These are phyloP conservation scores for Coelinius sp. DNA, from an alignment of 2,888 invertebrate genomes.

Conservation along the genomic window DNA sequence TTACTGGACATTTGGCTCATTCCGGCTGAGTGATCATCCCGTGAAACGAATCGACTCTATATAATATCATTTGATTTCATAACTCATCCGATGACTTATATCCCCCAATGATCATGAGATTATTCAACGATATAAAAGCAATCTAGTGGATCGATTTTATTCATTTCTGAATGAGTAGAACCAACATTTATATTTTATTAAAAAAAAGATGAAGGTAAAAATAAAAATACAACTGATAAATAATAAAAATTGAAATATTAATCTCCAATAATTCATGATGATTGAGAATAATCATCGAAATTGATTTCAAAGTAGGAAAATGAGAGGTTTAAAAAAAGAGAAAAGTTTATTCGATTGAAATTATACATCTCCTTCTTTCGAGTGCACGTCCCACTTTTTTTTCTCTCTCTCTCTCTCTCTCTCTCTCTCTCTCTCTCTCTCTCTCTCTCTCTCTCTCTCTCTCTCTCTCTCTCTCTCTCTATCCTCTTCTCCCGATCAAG, in stretches of 20 bases:
- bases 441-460: no score
- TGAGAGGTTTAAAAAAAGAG: not conserved
- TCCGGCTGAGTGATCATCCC: slow-evolving; percentile 40
- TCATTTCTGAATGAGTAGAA: not conserved
- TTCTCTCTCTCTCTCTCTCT: not conserved
- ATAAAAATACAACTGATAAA: not conserved
- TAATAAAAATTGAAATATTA: not conserved
- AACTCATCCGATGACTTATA: not conserved
- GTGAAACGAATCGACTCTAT: slow-evolving; percentile 36
- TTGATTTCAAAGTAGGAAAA: not conserved
- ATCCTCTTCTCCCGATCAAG: not conserved
- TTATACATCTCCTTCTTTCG: not conserved
- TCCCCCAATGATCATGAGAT: not conserved
- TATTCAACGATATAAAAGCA: not conserved
- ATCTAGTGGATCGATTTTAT: not conserved
- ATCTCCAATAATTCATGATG: not conserved
- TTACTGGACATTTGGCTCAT: slow-evolving; percentile 32
- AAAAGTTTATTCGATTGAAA: not conserved
- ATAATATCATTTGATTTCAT: not conserved
- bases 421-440: not conserved
- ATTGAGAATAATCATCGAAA: not conserved
- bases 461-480: no score
- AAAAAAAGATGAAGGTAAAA: not conserved
- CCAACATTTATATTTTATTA: not conserved
- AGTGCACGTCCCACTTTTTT: slow-evolving; percentile 5